These are phyloP conservation scores for Alloscopus bannaensis DNA, from an alignment of 2,888 invertebrate genomes.

Conservation along the genomic window DNA sequence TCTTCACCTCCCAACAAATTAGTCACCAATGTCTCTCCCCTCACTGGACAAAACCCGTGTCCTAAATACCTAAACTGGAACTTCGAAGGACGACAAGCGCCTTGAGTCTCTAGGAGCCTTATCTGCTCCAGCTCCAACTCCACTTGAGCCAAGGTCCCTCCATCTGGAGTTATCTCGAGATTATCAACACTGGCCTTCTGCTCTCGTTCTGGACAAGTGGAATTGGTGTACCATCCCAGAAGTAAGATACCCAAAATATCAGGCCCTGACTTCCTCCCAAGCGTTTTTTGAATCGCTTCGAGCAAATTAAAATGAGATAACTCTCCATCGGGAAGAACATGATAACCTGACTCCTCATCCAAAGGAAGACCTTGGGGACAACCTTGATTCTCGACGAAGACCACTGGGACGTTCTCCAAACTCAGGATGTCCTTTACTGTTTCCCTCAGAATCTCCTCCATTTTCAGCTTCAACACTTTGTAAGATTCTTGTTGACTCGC, in stretches of 20 bases:
- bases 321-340: background rate
- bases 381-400: too few relatives aligned
- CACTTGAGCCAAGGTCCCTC: background rate
- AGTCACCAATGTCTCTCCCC: background rate
- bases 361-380: background rate
- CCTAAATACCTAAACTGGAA: background rate
- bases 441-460: constrained; percentile 2
- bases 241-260: background rate
- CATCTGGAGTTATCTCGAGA: background rate
- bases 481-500: background rate
- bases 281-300: background rate
- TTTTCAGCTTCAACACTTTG: background rate
- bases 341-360: background rate
- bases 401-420: background rate
- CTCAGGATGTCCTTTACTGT: too few relatives aligned
- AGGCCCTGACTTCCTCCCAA: background rate
- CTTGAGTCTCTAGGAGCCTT: background rate
- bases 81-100: background rate
- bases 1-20: too few relatives aligned
- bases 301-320: background rate
- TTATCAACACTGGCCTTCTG: background rate
- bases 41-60: constrained; percentile 5
- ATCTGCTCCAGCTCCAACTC: background rate
- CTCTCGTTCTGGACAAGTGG: background rate
- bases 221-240: background rate